These are phyloP conservation scores for Pogonocherus hispidulus DNA, from an alignment of 2,888 invertebrate genomes.

Conservation along the genomic window DNA sequence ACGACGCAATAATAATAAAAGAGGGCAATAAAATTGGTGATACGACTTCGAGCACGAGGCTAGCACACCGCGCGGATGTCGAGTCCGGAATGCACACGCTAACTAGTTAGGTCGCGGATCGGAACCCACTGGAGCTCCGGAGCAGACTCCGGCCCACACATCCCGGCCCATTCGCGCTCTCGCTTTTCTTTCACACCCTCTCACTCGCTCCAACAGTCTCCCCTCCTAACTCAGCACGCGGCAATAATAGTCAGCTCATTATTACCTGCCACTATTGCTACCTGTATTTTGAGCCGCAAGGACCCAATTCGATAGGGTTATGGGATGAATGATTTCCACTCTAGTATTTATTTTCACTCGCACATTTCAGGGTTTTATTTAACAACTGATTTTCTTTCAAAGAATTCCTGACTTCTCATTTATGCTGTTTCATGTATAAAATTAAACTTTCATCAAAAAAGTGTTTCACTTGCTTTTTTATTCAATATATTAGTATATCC, in stretches of 20 bases:
- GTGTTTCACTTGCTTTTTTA: no score
- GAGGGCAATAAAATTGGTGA: slow-evolving; percentile 61
- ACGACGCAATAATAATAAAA: slow-evolving; percentile 66
- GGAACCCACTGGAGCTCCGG: slow-evolving; percentile 74
- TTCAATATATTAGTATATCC: background rate
- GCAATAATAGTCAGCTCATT: slow-evolving; percentile 66
- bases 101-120: slow-evolving; percentile 75
- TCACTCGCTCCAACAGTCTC: slow-evolving; percentile 59
- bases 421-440: no score
- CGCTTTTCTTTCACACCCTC: slow-evolving; percentile 64
- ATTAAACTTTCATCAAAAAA: no score
- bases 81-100: slow-evolving; percentile 73
- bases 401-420: background rate
- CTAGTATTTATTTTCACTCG: background rate
- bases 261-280: slow-evolving; percentile 66
- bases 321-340: slow-evolving; percentile 42
- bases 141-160: slow-evolving; percentile 74
- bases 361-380: background rate
- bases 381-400: background rate
- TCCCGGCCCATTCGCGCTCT: slow-evolving; percentile 69
- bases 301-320: slow-evolving; percentile 53
- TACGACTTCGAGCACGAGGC: slow-evolving; percentile 64
- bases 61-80: slow-evolving; percentile 66
- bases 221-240: slow-evolving; percentile 66
- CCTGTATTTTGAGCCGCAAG: slow-evolving; percentile 62